Conservation (phyloP, 1,140 invertebrate genomes). For the Dendrolimus punctatus region DNA sequence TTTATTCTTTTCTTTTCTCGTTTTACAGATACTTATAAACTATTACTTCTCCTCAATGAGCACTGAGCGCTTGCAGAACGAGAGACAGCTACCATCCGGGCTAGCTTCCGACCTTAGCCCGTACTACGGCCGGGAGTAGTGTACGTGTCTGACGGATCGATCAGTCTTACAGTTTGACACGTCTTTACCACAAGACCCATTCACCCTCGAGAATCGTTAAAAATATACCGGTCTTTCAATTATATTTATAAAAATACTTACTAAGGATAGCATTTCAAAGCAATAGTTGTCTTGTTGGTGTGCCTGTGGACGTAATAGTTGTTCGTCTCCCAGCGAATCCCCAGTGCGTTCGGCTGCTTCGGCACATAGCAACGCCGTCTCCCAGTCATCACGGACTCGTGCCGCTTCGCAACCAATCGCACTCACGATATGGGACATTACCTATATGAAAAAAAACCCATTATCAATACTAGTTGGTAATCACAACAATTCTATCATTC, state of each 20-base stretch:
- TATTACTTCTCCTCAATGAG: too few relatives aligned
- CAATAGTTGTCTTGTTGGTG: slow-evolving; percentile 90
- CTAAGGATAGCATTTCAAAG: slow-evolving; percentile 98
- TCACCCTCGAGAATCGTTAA: too few relatives aligned
- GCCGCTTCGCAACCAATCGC: slow-evolving; percentile 92
- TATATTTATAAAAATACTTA: slow-evolving; percentile 17
- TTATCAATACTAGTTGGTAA: background rate
- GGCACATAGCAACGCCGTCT: slow-evolving; percentile 67
- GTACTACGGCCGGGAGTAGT: too few relatives aligned
- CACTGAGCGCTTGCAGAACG: too few relatives aligned
- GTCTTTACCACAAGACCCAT: too few relatives aligned
- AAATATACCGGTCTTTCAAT: too few relatives aligned
- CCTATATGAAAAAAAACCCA: slow-evolving; percentile 59
- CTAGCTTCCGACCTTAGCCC: too few relatives aligned
- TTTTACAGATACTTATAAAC: too few relatives aligned
- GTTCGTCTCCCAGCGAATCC: slow-evolving; percentile 20
- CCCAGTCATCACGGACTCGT: slow-evolving; percentile 92
- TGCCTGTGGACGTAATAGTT: slow-evolving; percentile 46
- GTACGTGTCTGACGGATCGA: too few relatives aligned
- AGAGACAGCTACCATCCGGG: too few relatives aligned
- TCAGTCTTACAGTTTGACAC: too few relatives aligned
- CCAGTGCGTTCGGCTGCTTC: slow-evolving; percentile 31
- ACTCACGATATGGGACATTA: slow-evolving; percentile 93
- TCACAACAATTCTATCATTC: background rate
- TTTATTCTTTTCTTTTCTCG: too few relatives aligned